Base-by-base conservation (phyloP, 2,113 vertebrate species). In the Gulo gulo region DNA sequence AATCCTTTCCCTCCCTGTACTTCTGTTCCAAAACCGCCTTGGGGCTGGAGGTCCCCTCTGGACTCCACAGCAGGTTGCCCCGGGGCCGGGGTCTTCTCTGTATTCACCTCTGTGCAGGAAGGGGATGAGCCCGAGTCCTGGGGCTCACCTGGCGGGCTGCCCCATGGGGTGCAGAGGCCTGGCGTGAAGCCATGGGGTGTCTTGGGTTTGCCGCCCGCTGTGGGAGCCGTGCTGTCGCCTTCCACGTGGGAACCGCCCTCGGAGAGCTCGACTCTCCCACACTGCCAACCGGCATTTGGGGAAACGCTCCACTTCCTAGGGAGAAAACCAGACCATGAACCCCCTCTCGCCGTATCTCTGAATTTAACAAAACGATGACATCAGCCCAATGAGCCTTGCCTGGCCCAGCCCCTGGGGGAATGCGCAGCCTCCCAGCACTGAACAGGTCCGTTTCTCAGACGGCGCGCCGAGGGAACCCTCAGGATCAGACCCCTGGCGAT, bases 371-470 rank as follows among this genome's bases (percentile, higher is more conserved):
- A 39, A 71, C 0, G 0, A 34, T 10, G 36, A 50, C 7, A 14
- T 8, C 15, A 24, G 39, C 39, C 29, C 36, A 34, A 39, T 1
- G 9, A 14, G 34, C 34, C 36, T 26, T n/a, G 16, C 52, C 5
- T 0, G 34, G 57, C 29, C 13, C 7, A 1, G 6, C 59, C 59
- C 9, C 23, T 63, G 11, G 39, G 16, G 47, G 36, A 21, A 18
- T 0, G 1, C 4, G 0, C 1, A 4, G 61, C n/a, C 59, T 9
- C 1, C 85, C 0, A 0, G 0, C 0, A 2, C 0, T 21, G 34
- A 8, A 0, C 29, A 0, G 21, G 55, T 16, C 61, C 26, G 15
- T 11, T 18, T 71, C 71, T 57, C 55, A 39, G 78, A 24, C 1
- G 1, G 4, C 0, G 2, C 45, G 1, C 10, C 8, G n/a, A 47